A percentile compares a stretch with the other conserved stretches of the same genome.
phyloP scores from a whole-genome alignment of 2,888 invertebrate genomes.

The Lasioglossum malachurum region DNA sequence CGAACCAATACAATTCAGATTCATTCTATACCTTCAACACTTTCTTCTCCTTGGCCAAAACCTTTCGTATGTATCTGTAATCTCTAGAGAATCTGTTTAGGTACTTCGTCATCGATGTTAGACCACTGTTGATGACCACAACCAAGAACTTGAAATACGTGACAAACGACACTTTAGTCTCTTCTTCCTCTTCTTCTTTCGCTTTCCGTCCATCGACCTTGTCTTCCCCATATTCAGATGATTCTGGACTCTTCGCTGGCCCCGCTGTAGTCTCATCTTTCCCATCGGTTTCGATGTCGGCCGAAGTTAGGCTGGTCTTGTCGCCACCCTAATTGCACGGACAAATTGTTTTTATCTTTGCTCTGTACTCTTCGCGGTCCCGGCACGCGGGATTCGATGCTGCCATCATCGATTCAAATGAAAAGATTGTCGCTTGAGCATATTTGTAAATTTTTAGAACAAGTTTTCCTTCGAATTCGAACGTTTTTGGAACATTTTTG shows the following conservation, averaged over 20 bases:
- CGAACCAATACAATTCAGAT: background rate
- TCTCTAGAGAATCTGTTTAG: conserved; percentile 96
- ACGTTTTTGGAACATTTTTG: background rate
- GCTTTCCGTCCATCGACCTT: conserved; percentile 63
- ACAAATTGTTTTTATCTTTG: background rate
- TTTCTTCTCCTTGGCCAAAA: conserved; percentile 95
- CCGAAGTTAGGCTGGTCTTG: conserved; percentile 73
- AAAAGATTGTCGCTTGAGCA: background rate
- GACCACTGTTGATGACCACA: conserved; percentile 91
- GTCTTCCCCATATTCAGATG: conserved; percentile 77
- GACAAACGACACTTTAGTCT: conserved; percentile 86
- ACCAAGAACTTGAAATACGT: conserved; percentile 87
- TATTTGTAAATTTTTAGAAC: background rate
- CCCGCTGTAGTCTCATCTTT: conserved; percentile 71
- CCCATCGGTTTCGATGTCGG: conserved; percentile 75
- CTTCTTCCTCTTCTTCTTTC: conserved; percentile 79
- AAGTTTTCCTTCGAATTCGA: background rate
- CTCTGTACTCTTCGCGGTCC: background rate
- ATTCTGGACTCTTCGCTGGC: conserved; percentile 67
- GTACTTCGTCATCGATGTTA: conserved; percentile 93
- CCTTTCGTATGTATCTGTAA: conserved; percentile 96
- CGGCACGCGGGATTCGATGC: conserved; percentile 48
- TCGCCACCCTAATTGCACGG: conserved; percentile 71
- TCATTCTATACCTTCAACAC: conserved; percentile 90
- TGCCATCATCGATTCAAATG: conserved; percentile 13